These are phyloP conservation scores for Yoshiicerus persimilis DNA, from an alignment of 1,140 invertebrate genomes.

Conservation along the genomic window DNA sequence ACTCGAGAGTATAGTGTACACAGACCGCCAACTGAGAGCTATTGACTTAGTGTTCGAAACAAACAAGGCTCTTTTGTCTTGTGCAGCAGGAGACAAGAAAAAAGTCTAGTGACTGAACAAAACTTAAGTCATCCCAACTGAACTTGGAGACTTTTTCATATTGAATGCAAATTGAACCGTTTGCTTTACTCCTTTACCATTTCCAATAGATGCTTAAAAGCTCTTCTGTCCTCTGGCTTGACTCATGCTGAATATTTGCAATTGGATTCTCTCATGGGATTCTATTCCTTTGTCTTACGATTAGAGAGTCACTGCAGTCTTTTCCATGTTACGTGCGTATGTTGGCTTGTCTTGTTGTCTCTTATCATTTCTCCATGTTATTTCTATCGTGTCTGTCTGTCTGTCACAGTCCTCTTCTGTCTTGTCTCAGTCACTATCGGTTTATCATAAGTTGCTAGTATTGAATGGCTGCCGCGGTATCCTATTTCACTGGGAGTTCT, in stretches of 20 bases:
- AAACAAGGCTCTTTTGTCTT: neutral
- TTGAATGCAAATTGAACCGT: neutral
- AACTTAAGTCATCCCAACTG: neutral
- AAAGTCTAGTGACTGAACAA: neutral
- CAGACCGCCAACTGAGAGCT: slow-evolving; percentile 5
- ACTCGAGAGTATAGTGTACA: neutral
- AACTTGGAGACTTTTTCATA: neutral
- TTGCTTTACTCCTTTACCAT: neutral
- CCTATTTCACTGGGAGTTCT: neutral
- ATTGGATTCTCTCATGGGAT: neutral
- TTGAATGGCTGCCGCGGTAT: neutral
- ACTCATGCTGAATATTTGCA: neutral
- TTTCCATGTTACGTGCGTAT: neutral
- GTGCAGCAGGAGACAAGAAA: neutral
- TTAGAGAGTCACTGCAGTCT: neutral
- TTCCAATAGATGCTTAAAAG: neutral
- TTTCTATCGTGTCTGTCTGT: neutral
- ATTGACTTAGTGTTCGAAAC: neutral
- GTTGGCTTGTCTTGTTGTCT: neutral
- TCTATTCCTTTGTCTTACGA: neutral
- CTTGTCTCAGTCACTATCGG: neutral
- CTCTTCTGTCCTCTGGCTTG: neutral
- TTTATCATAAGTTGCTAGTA: neutral
- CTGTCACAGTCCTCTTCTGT: neutral
- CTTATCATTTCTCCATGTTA: neutral